A percentile compares a stretch with the other conserved stretches of the same genome.
These are phyloP conservation scores for Philotrypesis tridentata DNA, from an alignment of 1,140 invertebrate species.

Conservation along the genomic window DNA sequence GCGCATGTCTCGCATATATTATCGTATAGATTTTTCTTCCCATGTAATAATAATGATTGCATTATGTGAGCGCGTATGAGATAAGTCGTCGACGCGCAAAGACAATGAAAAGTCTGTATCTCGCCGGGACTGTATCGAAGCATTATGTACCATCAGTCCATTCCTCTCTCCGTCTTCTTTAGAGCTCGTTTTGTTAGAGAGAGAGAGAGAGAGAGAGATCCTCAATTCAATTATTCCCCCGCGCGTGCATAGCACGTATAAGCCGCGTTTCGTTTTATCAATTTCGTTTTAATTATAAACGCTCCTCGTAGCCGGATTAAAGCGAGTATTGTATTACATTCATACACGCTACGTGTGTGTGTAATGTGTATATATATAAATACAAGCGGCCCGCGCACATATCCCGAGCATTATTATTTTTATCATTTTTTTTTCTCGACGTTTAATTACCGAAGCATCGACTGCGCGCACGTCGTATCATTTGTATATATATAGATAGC, in stretches of 20 bases:
- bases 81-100: neutral
- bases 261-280: constrained; percentile 53
- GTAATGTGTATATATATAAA: neutral
- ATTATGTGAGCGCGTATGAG: neutral
- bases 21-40: neutral
- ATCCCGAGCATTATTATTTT: no score
- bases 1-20: no score
- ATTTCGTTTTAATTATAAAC: constrained; percentile 3
- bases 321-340: constrained; percentile 7
- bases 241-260: constrained; percentile 35
- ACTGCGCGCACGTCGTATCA: no score
- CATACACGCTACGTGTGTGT: no score
- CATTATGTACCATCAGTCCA: neutral
- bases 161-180: neutral
- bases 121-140: neutral
- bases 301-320: neutral
- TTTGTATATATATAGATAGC: no score
- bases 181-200: neutral
- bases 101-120: neutral
- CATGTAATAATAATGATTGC: neutral
- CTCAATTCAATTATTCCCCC: neutral
- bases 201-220: neutral
- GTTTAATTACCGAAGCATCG: no score
- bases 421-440: no score
- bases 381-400: no score